phyloP scores from a whole-genome alignment of 2,113 vertebrate species.

The Colinus virginianus region DNA sequence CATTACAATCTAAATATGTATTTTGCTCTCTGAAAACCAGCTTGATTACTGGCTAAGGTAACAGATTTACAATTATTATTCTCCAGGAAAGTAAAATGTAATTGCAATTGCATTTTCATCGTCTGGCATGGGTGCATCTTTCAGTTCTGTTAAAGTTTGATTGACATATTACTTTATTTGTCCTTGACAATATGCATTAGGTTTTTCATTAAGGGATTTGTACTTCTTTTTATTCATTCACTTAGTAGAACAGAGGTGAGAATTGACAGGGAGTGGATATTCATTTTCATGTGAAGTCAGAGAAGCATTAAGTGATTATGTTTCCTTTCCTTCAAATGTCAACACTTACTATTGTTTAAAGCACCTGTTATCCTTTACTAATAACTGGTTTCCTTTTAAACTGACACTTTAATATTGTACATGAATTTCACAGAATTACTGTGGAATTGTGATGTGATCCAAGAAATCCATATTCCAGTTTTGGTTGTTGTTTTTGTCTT shows the following conservation, averaged over 20 bases:
- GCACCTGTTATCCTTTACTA: conserved; percentile 81
- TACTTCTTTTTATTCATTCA: conserved; percentile 67
- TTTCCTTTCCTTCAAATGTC: conserved; percentile 80
- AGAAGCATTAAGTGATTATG: conserved; percentile 75
- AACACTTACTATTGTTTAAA: conserved; percentile 75
- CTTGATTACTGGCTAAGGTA: conserved; percentile 70
- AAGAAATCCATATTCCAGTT: conserved; percentile 54
- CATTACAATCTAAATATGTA: conserved; percentile 52
- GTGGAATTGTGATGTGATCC: conserved; percentile 68
- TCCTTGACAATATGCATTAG: conserved; percentile 71
- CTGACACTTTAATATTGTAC: conserved; percentile 80
- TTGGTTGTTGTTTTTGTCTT: conserved; percentile 40
- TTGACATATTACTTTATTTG: conserved; percentile 72
- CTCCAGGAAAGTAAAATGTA: conserved; percentile 70
- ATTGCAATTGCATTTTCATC: conserved; percentile 65
- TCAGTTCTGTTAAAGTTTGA: conserved; percentile 64
- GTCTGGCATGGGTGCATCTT: conserved; percentile 62
- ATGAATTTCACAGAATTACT: conserved; percentile 76
- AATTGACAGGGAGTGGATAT: conserved; percentile 77
- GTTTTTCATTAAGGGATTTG: conserved; percentile 72
- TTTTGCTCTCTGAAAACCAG: conserved; percentile 45
- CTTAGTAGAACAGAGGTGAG: conserved; percentile 73
- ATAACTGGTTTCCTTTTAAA: conserved; percentile 81
- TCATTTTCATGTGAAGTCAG: conserved; percentile 76
- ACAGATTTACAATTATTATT: conserved; percentile 65